Percentiles rank a stretch among this genome's conserved stretches.
Evolutionary conservation across 1,140 invertebrate species (phyloP).

Genomic region (Latrodectus geometricus): DNA sequence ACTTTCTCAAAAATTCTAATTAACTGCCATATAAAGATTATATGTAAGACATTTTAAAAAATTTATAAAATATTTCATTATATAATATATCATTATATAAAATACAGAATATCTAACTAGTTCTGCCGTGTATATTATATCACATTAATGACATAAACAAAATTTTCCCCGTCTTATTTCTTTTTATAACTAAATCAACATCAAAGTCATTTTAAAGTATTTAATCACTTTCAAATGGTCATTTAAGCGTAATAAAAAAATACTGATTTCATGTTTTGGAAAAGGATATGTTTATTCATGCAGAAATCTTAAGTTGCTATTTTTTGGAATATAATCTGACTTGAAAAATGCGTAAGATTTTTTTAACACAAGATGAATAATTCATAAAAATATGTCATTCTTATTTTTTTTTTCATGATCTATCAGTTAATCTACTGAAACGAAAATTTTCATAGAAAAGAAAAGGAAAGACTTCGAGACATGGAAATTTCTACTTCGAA

Average conservation of each 20-base stretch:
- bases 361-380: slow-evolving; percentile 20
- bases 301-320: not conserved
- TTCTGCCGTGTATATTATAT: too few species aligned
- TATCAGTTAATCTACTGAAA: slow-evolving; percentile 47
- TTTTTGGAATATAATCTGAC: not conserved
- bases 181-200: not conserved
- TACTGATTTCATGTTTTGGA: slow-evolving; percentile 1
- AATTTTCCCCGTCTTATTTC: too few species aligned
- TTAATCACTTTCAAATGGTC: slow-evolving; percentile 19
- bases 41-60: too few species aligned
- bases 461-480: not conserved
- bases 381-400: slow-evolving; percentile 47
- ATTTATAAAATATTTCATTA: too few species aligned
- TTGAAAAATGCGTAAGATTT: not conserved
- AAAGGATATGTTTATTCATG: not conserved
- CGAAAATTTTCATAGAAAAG: not conserved
- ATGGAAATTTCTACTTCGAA: not conserved
- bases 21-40: too few species aligned
- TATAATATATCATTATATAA: too few species aligned
- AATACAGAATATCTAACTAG: too few species aligned
- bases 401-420: not conserved
- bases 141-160: too few species aligned
- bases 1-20: too few species aligned
- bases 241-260: slow-evolving; percentile 39
- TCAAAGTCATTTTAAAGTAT: slow-evolving; percentile 13